Conservation (phyloP, 2,113 vertebrate genomes). For the Trichomycterus rosablanca region DNA sequence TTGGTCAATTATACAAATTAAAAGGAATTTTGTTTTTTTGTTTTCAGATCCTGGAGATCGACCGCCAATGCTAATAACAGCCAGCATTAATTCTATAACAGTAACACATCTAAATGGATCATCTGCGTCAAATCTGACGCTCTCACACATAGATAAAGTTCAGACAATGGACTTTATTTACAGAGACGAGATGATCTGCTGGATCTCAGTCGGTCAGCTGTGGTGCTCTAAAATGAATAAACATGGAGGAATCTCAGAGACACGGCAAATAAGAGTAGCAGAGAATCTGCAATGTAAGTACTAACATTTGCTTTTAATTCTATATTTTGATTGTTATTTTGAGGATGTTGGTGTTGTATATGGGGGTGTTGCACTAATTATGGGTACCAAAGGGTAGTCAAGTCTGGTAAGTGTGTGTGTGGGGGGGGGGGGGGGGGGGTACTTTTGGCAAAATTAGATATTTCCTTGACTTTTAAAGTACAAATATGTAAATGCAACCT, state of each 20-base stretch:
- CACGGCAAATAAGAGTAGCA: constrained; percentile 59
- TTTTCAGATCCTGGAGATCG: constrained; percentile 70
- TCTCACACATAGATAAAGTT: constrained; percentile 63
- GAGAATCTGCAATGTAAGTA: constrained; percentile 81
- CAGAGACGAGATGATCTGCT: constrained; percentile 70
- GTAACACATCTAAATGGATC: constrained; percentile 72
- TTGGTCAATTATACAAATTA: too few species aligned
- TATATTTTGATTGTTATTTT: too few species aligned
- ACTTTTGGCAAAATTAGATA: too few species aligned
- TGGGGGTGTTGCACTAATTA: too few species aligned
- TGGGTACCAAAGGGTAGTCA: too few species aligned
- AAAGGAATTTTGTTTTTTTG: background rate
- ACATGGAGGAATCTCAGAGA: constrained; percentile 58
- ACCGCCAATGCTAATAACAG: constrained; percentile 70
- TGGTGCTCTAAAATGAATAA: constrained; percentile 66
- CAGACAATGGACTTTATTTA: constrained; percentile 71
- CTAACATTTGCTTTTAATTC: too few species aligned
- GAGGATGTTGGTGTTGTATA: too few species aligned
- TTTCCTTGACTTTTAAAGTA: too few species aligned
- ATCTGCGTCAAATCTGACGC: constrained; percentile 46
- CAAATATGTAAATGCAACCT: too few species aligned
- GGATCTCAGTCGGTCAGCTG: constrained; percentile 72
- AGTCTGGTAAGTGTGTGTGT: too few species aligned
- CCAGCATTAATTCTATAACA: constrained; percentile 65
- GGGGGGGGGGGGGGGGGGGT: too few species aligned